These are phyloP conservation scores for Oikopleura vanhoeffeni DNA, from an alignment of 23 tunicate species.

Conservation along the genomic window DNA sequence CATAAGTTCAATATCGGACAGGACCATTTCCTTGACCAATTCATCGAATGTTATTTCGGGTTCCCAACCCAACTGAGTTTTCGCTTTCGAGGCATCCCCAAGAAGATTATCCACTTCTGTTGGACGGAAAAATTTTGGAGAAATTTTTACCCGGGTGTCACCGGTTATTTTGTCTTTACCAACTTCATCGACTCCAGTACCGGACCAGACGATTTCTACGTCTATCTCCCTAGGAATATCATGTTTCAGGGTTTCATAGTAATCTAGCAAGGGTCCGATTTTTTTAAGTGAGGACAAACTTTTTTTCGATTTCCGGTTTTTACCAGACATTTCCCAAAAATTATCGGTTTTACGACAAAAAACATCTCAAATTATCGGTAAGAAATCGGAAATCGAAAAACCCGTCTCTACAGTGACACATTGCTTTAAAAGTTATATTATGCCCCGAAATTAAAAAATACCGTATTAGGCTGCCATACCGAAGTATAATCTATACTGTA, in stretches of 20 bases:
- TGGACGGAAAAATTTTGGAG: constrained; percentile 61
- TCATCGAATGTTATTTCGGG: constrained; percentile 44
- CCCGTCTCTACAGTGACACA: too few relatives aligned
- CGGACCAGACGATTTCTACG: background rate
- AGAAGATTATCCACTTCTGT: constrained; percentile 71
- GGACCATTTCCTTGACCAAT: constrained; percentile 77
- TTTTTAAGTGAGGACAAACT: too few relatives aligned
- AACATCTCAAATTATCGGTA: too few relatives aligned
- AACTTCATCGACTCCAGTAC: constrained; percentile 15
- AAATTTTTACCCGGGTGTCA: constrained; percentile 24
- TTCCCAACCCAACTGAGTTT: constrained; percentile 60
- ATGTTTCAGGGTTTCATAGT: background rate
- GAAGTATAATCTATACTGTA: too few relatives aligned
- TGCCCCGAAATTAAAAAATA: too few relatives aligned
- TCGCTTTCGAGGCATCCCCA: constrained; percentile 67
- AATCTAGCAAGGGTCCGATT: too few relatives aligned
- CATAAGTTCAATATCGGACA: constrained; percentile 58
- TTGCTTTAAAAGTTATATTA: too few relatives aligned
- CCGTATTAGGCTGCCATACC: too few relatives aligned
- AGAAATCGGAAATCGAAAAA: too few relatives aligned
- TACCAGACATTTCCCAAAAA: too few relatives aligned
- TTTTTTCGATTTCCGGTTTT: too few relatives aligned
- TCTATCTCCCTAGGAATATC: background rate
- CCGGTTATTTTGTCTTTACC: constrained; percentile 41
- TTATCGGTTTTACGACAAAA: too few relatives aligned